These are phyloP conservation scores for Myotis davidii DNA, from an alignment of 2,113 vertebrate species.

Conservation along the genomic window DNA sequence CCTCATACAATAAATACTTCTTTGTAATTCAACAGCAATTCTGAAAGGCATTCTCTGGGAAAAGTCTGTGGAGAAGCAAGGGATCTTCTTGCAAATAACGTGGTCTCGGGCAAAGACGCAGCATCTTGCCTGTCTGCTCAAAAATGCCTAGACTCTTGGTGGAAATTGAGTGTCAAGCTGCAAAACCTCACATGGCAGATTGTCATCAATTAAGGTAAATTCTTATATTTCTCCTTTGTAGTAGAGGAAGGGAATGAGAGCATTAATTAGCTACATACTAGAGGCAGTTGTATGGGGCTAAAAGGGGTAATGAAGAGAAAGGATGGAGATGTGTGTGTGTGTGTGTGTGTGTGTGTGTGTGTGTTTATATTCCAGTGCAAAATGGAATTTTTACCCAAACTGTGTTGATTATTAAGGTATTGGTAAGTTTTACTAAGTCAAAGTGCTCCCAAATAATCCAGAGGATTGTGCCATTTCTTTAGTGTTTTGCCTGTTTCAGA, in stretches of 20 bases:
- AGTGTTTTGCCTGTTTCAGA: slow-evolving; percentile 50
- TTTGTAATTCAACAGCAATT: slow-evolving; percentile 91
- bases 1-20: slow-evolving; percentile 91
- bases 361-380: not conserved
- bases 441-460: not conserved
- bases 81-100: slow-evolving; percentile 87
- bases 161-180: slow-evolving; percentile 78
- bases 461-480: slow-evolving; percentile 10
- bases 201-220: slow-evolving; percentile 86
- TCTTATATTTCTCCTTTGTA: slow-evolving; percentile 64
- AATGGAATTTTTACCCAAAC: slow-evolving; percentile 25
- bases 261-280: not conserved
- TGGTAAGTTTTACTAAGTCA: slow-evolving; percentile 39
- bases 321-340: not conserved
- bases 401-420: slow-evolving; percentile 41
- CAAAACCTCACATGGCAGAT: slow-evolving; percentile 84
- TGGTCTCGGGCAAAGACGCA: slow-evolving; percentile 84
- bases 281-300: not conserved
- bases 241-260: not conserved
- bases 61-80: slow-evolving; percentile 87
- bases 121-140: slow-evolving; percentile 83
- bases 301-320: not conserved
- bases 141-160: slow-evolving; percentile 81
- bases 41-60: slow-evolving; percentile 91
- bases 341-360: not conserved